Evolutionary conservation across 2,888 invertebrate species (phyloP).

Genomic region (Sphaerophoria taeniata): DNA sequence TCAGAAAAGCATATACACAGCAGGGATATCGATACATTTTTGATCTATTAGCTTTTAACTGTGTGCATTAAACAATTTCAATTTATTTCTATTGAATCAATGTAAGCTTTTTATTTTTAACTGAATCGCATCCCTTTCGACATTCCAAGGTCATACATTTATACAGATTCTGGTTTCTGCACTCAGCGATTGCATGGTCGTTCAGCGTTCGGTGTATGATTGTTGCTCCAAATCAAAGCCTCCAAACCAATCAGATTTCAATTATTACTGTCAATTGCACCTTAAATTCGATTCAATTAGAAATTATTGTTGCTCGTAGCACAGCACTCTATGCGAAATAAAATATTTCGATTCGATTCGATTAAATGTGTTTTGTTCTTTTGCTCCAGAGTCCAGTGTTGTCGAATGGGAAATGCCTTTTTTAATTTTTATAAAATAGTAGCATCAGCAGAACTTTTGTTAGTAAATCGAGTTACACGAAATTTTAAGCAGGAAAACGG

Average conservation of each 20-base stretch:
- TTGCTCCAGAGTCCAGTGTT: slow-evolving; percentile 4
- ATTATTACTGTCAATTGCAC: slow-evolving; percentile 82
- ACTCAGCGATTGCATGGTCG: slow-evolving; percentile 35
- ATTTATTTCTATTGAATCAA: slow-evolving; percentile 34
- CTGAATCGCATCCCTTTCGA: slow-evolving; percentile 24
- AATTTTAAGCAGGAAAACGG: neutral
- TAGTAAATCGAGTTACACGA: neutral
- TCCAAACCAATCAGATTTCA: slow-evolving; percentile 72
- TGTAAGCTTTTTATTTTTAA: neutral
- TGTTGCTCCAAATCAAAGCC: slow-evolving; percentile 53
- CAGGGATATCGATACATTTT: neutral
- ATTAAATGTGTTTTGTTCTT: slow-evolving; percentile 48
- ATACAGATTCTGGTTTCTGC: slow-evolving; percentile 9
- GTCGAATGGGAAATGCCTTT: neutral
- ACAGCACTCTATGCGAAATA: slow-evolving; percentile 65
- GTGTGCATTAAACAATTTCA: slow-evolving; percentile 13
- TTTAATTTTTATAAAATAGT: too few species aligned
- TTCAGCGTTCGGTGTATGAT: neutral
- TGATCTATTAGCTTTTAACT: slow-evolving; percentile 3
- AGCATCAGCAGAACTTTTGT: too few species aligned
- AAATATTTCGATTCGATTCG: slow-evolving; percentile 69
- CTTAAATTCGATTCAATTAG: slow-evolving; percentile 83
- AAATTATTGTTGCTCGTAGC: slow-evolving; percentile 79
- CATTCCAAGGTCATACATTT: slow-evolving; percentile 40
- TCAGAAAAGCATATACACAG: too few species aligned